Percentiles rank a stretch among this genome's conserved stretches.
These are phyloP conservation scores for Caerostris extrusa DNA, from an alignment of 1,140 invertebrate genomes.

Conservation along the genomic window DNA sequence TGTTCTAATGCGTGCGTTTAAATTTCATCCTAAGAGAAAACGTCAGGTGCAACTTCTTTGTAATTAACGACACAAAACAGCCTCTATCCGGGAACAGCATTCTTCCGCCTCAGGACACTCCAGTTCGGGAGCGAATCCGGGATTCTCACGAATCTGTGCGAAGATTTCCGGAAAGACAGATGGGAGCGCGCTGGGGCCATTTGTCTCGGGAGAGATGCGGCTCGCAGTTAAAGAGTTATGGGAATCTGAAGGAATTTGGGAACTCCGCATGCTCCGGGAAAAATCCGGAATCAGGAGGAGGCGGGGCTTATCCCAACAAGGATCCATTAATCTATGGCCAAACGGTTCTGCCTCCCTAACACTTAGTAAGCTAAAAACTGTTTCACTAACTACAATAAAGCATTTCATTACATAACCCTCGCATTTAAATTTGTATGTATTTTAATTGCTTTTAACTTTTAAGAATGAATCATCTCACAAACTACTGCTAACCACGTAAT, in stretches of 20 bases:
- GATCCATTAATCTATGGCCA: not conserved
- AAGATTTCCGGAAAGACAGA: constrained; percentile 11
- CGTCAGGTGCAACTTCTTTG: not conserved
- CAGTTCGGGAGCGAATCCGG: not conserved
- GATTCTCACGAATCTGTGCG: constrained; percentile 8
- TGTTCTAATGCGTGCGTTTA: no score
- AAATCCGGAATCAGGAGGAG: not conserved
- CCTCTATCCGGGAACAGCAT: not conserved
- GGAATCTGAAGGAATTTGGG: not conserved
- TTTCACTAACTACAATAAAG: no score
- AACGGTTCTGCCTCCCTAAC: not conserved
- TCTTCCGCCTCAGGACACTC: not conserved
- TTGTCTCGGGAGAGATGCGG: not conserved
- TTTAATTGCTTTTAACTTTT: no score
- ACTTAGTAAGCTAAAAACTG: no score
- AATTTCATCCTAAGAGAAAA: not conserved
- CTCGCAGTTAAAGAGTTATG: not conserved
- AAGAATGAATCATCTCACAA: no score
- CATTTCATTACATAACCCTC: no score
- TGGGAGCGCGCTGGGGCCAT: not conserved
- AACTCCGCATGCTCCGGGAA: not conserved
- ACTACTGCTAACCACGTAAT: no score
- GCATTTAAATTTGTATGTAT: no score
- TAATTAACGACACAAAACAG: constrained; percentile 32
- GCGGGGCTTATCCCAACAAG: not conserved